Evolutionary conservation across 1,140 invertebrate species (phyloP).

Genomic region (Oscheius sp.): DNA sequence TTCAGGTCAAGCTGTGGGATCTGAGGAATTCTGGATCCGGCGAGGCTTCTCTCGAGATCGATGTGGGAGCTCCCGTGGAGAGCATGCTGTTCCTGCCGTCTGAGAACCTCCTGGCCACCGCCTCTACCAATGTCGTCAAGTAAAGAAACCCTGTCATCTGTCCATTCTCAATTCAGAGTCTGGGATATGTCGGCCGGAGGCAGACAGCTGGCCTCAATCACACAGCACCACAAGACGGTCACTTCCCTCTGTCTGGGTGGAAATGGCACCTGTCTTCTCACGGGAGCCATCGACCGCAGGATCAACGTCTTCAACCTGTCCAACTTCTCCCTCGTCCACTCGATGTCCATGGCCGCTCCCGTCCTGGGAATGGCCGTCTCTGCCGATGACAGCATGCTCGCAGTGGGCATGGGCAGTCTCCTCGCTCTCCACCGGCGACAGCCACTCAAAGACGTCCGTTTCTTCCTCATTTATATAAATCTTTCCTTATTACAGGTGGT

Average conservation of each 20-base stretch:
- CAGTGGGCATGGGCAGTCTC: conserved; percentile 79
- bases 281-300: conserved; percentile 82
- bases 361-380: conserved; percentile 79
- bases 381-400: conserved; percentile 77
- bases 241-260: conserved; percentile 68
- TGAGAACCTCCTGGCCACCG: conserved; percentile 84
- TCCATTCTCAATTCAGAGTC: conserved; percentile 67
- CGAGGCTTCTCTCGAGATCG: conserved; percentile 71
- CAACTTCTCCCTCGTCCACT: conserved; percentile 78
- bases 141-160: not conserved
- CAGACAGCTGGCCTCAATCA: conserved; percentile 76
- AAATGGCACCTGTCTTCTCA: conserved; percentile 77
- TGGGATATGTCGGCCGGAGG: conserved; percentile 86
- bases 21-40: conserved; percentile 66
- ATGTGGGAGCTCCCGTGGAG: conserved; percentile 87
- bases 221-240: conserved; percentile 75
- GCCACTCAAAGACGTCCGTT: conserved; percentile 34
- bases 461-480: not conserved
- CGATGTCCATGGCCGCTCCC: conserved; percentile 82
- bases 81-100: conserved; percentile 81
- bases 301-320: conserved; percentile 83
- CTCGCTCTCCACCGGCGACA: conserved; percentile 79
- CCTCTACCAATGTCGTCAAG: conserved; percentile 79
- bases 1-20: conserved; percentile 83
- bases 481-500: not conserved